Evolutionary conservation across 2,888 invertebrate genomes (phyloP).

Genomic region (Cheilosia urbana): DNA sequence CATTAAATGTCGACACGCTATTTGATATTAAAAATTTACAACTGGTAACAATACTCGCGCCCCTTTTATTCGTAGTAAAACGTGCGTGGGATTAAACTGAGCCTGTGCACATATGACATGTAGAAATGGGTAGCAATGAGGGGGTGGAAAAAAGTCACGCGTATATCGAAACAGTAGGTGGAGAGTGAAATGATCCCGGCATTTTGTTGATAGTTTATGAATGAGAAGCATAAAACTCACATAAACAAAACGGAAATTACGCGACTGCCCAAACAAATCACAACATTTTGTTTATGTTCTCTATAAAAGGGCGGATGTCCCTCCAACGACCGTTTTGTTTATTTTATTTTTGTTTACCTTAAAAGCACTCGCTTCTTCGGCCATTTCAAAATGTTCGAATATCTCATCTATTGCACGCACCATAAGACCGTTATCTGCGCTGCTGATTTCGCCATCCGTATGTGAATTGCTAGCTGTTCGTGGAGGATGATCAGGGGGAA

Average conservation of each 20-base stretch:
- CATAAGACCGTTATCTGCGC: conserved; percentile 83
- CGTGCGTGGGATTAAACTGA: not conserved
- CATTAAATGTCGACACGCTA: conserved; percentile 38
- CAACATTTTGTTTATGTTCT: not conserved
- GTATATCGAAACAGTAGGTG: not conserved
- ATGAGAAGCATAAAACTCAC: not conserved
- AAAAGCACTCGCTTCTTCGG: conserved; percentile 79
- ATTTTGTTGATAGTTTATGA: not conserved
- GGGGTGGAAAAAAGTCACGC: not conserved
- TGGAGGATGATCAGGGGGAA: conserved; percentile 73
- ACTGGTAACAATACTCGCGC: conserved; percentile 38
- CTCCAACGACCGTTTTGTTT: not conserved
- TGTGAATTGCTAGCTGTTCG: conserved; percentile 64
- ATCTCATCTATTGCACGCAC: conserved; percentile 84
- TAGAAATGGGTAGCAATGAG: not conserved
- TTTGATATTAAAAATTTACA: conserved; percentile 64
- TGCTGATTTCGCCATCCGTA: conserved; percentile 77
- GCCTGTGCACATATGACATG: not conserved
- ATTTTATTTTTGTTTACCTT: conserved; percentile 77
- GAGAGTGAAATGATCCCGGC: not conserved
- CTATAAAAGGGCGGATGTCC: not conserved
- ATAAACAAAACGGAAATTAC: not conserved
- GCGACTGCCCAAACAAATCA: not conserved
- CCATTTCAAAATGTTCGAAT: conserved; percentile 82
- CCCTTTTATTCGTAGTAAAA: not conserved